Conservation (phyloP, 2,888 invertebrate species). For the Athrips mouffetella region DNA sequence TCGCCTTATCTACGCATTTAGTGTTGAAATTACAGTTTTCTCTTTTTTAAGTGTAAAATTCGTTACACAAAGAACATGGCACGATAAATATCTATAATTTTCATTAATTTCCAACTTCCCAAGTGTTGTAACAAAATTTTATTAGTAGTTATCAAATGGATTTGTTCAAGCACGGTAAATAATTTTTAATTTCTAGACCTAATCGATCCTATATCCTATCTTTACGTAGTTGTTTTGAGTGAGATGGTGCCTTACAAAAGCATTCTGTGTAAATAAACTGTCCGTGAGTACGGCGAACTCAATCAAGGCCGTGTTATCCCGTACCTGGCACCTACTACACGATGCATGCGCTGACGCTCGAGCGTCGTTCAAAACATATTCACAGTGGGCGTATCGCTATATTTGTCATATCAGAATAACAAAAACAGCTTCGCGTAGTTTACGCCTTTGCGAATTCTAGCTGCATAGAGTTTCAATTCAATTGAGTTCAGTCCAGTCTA, state of each 20-base stretch:
- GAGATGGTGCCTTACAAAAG: neutral
- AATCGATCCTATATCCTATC: neutral
- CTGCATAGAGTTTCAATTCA: slow-evolving; percentile 16
- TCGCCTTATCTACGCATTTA: too few relatives aligned
- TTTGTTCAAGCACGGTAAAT: slow-evolving; percentile 52
- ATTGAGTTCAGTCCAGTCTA: slow-evolving; percentile 14
- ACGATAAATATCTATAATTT: neutral
- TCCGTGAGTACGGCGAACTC: slow-evolving; percentile 36
- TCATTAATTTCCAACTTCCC: neutral
- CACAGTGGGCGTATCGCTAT: slow-evolving; percentile 12
- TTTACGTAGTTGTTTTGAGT: neutral
- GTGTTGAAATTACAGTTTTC: too few relatives aligned
- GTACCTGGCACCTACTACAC: slow-evolving; percentile 59
- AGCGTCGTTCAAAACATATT: slow-evolving; percentile 13
- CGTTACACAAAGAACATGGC: too few relatives aligned
- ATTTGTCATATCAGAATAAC: slow-evolving; percentile 12
- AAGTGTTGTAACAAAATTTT: neutral
- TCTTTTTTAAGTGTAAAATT: too few relatives aligned
- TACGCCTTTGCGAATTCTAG: slow-evolving; percentile 4
- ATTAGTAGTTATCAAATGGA: slow-evolving; percentile 37
- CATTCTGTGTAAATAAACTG: slow-evolving; percentile 18
- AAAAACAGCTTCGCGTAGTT: neutral
- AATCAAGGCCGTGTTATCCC: slow-evolving; percentile 59
- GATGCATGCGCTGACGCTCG: slow-evolving; percentile 13
- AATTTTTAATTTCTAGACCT: neutral